phyloP scores from a whole-genome alignment of 2,888 invertebrate genomes.

The Plusia festucae region DNA sequence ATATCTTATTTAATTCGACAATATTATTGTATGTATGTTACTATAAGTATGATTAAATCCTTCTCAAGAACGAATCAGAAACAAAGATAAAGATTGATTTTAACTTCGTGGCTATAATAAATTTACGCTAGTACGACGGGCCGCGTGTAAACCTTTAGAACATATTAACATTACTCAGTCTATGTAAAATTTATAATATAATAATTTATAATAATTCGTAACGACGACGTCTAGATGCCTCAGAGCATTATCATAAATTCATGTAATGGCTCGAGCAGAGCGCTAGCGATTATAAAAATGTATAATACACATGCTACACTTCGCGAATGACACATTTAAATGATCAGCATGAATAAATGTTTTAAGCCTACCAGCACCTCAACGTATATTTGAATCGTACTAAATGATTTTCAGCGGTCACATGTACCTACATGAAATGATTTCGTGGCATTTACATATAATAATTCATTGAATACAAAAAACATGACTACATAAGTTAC shows the following conservation, averaged over 20 bases:
- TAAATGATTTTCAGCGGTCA: constrained; percentile 45
- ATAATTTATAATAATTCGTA: constrained; percentile 73
- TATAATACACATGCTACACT: constrained; percentile 51
- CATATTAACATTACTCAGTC: constrained; percentile 85
- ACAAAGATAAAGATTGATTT: constrained; percentile 45
- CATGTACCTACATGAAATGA: constrained; percentile 42
- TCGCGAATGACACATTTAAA: constrained; percentile 48
- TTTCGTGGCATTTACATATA: constrained; percentile 45
- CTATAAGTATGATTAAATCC: constrained; percentile 42
- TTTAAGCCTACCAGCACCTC: constrained; percentile 82
- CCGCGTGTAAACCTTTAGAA: constrained; percentile 68
- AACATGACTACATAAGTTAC: constrained; percentile 78
- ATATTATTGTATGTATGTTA: constrained; percentile 30
- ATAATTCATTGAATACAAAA: constrained; percentile 66
- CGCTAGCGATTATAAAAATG: constrained; percentile 63
- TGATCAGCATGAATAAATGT: constrained; percentile 60
- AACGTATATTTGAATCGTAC: constrained; percentile 65
- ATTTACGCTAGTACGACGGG: constrained; percentile 58
- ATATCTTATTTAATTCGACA: constrained; percentile 46
- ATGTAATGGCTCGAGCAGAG: constrained; percentile 62
- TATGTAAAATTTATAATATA: constrained; percentile 72
- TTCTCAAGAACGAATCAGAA: constrained; percentile 47
- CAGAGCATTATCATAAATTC: constrained; percentile 65
- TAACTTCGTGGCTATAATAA: constrained; percentile 46
- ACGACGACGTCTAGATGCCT: constrained; percentile 69